Evolutionary conservation across 1,140 invertebrate genomes (phyloP).

Genomic region (Procambarus clarkii): DNA sequence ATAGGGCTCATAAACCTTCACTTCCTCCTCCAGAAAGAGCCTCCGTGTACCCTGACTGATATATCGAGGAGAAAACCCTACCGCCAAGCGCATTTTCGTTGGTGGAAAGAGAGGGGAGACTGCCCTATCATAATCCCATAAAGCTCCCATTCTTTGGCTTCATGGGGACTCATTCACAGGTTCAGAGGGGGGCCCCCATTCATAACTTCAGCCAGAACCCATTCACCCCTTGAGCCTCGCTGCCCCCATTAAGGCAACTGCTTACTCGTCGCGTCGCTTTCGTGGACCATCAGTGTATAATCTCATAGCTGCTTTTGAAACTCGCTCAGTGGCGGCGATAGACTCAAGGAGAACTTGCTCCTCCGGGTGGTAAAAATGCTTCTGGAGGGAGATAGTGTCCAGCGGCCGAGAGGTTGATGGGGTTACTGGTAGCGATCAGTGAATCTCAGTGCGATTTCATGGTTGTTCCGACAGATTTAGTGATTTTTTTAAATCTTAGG

Average conservation of each 20-base stretch:
- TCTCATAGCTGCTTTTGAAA: not conserved
- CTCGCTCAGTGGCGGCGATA: not conserved
- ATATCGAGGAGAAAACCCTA: not conserved
- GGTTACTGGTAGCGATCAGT: not conserved
- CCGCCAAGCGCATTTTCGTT: not conserved
- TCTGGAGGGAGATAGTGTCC: not conserved
- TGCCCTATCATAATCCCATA: not conserved
- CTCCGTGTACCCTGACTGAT: not conserved
- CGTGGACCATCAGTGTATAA: not conserved
- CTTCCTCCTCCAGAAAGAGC: not conserved
- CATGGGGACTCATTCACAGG: not conserved
- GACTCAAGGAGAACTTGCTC: not conserved
- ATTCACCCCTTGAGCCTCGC: not conserved
- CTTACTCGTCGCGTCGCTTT: not conserved
- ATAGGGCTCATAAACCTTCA: not conserved
- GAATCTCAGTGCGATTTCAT: not conserved
- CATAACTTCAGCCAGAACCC: not conserved
- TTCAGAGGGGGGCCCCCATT: not conserved
- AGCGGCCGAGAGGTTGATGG: not conserved
- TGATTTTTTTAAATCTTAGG: not conserved
- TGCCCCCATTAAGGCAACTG: not conserved
- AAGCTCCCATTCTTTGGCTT: not conserved
- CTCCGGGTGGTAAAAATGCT: not conserved
- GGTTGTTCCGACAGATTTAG: not conserved
- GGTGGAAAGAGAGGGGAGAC: not conserved